Evolutionary conservation across 1,140 invertebrate species (phyloP).

Genomic region (Polypedilum vanderplanki): DNA sequence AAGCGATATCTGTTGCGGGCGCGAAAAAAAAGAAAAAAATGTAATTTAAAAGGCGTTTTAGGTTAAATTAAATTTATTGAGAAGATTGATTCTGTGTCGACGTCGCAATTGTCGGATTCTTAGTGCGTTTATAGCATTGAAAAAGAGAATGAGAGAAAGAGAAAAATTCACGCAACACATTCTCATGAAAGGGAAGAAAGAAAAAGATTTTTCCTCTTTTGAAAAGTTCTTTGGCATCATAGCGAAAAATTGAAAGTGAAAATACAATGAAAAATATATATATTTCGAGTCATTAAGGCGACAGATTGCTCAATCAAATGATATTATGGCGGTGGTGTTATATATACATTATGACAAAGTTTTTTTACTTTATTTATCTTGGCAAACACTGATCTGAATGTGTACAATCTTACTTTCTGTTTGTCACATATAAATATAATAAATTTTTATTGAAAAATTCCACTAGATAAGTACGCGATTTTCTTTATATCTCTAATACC

Average conservation of each 20-base stretch:
- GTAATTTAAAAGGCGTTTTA: not conserved
- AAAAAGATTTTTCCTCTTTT: not conserved
- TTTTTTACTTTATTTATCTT: not conserved
- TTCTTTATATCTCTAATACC: too few species aligned
- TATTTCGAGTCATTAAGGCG: not conserved
- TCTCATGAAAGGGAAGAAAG: not conserved
- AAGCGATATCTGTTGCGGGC: not conserved
- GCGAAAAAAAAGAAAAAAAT: not conserved
- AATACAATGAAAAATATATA: constrained; percentile 20
- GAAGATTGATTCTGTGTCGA: not conserved
- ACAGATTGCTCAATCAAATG: constrained; percentile 17
- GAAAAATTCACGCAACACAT: not conserved
- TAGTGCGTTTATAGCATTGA: not conserved
- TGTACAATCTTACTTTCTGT: too few species aligned
- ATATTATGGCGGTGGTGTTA: not conserved
- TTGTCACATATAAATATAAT: too few species aligned
- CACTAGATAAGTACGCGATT: too few species aligned
- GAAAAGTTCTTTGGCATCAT: not conserved
- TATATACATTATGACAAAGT: not conserved
- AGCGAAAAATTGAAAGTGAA: not conserved
- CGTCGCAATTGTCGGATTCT: not conserved
- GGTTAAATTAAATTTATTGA: not conserved
- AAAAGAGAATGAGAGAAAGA: not conserved
- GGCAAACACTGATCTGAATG: not conserved
- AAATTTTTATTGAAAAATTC: too few species aligned